phyloP scores from a whole-genome alignment of 2,113 vertebrate genomes.

The Brachypteracias leptosomus region DNA sequence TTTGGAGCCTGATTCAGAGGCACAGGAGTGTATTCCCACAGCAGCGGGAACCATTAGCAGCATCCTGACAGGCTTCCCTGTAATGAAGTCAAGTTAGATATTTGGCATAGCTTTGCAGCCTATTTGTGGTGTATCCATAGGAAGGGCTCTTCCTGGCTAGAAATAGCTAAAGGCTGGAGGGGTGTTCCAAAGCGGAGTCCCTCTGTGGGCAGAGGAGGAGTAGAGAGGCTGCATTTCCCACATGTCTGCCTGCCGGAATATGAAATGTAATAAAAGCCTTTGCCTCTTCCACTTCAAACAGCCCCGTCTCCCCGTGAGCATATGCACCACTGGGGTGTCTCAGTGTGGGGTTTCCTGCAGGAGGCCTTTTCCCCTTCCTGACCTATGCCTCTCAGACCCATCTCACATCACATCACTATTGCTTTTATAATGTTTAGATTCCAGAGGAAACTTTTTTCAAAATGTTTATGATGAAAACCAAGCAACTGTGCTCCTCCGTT shows the following conservation, averaged over 20 bases:
- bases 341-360: conserved; percentile 25
- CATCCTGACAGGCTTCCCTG: neutral
- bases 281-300: conserved; percentile 13
- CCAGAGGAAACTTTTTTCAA: neutral
- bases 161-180: conserved; percentile 5
- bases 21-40: neutral
- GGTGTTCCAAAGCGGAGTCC: neutral
- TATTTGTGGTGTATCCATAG: neutral
- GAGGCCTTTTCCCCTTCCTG: conserved; percentile 56
- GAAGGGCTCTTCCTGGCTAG: conserved; percentile 43
- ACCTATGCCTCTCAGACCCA: neutral
- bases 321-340: neutral
- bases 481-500: neutral
- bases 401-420: neutral
- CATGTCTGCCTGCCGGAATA: neutral
- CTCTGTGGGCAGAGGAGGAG: neutral
- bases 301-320: neutral
- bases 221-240: neutral
- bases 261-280: neutral
- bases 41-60: neutral
- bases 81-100: neutral
- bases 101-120: neutral
- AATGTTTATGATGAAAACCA: conserved; percentile 22
- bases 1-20: neutral
- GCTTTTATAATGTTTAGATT: conserved; percentile 12